Conservation (phyloP, 2,888 invertebrate species). For the Drosophila affinis region DNA sequence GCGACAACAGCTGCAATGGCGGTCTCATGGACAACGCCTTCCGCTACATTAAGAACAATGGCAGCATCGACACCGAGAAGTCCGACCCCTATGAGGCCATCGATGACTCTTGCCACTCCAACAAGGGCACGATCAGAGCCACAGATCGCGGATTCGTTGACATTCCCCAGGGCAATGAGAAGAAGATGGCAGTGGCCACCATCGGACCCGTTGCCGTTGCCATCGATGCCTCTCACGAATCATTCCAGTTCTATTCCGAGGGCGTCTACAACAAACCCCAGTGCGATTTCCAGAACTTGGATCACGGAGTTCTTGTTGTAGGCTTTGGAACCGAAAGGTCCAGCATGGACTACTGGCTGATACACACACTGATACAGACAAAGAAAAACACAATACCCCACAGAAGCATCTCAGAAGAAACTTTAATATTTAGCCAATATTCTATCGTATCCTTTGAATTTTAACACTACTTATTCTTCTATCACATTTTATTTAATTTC, state of each 20-base stretch:
- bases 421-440: slow-evolving; percentile 38
- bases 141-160: slow-evolving; percentile 92
- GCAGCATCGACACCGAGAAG: slow-evolving; percentile 94
- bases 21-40: slow-evolving; percentile 91
- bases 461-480: slow-evolving; percentile 45
- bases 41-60: slow-evolving; percentile 91
- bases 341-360: slow-evolving; percentile 87
- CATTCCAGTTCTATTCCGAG: slow-evolving; percentile 93
- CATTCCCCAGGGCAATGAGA: slow-evolving; percentile 88
- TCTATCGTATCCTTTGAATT: slow-evolving; percentile 28
- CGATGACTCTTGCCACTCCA: slow-evolving; percentile 89
- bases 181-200: slow-evolving; percentile 91
- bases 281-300: slow-evolving; percentile 89
- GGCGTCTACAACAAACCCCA: slow-evolving; percentile 92
- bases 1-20: slow-evolving; percentile 95
- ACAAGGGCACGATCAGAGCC: slow-evolving; percentile 88
- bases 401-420: slow-evolving; percentile 58
- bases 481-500: slow-evolving; percentile 41
- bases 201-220: slow-evolving; percentile 94
- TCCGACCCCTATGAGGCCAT: slow-evolving; percentile 93
- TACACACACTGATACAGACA: slow-evolving; percentile 83
- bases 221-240: slow-evolving; percentile 93
- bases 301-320: slow-evolving; percentile 89
- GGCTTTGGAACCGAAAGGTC: slow-evolving; percentile 83
- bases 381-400: slow-evolving; percentile 30